Conservation (phyloP, 1,140 invertebrate genomes). For the Brachionus rotundiformis region DNA sequence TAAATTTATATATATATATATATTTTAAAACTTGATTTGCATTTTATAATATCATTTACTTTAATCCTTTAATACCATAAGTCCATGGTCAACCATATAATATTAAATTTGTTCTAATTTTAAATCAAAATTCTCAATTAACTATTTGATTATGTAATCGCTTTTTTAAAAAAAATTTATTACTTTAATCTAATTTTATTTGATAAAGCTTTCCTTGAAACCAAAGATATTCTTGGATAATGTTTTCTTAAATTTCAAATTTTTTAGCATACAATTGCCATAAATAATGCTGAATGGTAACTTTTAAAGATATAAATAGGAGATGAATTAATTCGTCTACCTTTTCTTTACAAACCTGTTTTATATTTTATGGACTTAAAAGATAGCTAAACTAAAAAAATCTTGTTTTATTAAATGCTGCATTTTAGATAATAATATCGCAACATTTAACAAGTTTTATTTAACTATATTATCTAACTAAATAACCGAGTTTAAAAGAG, state of each 20-base stretch:
- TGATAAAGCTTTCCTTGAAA: constrained; percentile 6
- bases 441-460: background rate
- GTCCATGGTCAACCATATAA: background rate
- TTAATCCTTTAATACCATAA: background rate
- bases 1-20: too few species aligned
- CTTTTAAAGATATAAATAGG: background rate
- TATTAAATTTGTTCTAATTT: background rate
- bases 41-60: background rate
- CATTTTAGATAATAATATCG: constrained; percentile 16
- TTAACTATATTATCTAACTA: background rate
- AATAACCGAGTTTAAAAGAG: background rate
- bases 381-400: background rate
- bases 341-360: background rate
- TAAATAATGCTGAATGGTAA: background rate
- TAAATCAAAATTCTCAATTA: background rate
- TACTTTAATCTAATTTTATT: background rate
- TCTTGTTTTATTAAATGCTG: background rate
- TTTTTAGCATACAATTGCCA: background rate
- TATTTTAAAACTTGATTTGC: too few species aligned
- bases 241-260: background rate
- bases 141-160: background rate
- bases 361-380: background rate
- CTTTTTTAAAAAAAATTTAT: background rate
- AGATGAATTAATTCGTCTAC: background rate
- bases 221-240: background rate